A percentile compares a stretch with the other conserved stretches of the same genome.
phyloP scores from a whole-genome alignment of 2,797 vertebrate species.

The Pseudochromis fuscus region DNA sequence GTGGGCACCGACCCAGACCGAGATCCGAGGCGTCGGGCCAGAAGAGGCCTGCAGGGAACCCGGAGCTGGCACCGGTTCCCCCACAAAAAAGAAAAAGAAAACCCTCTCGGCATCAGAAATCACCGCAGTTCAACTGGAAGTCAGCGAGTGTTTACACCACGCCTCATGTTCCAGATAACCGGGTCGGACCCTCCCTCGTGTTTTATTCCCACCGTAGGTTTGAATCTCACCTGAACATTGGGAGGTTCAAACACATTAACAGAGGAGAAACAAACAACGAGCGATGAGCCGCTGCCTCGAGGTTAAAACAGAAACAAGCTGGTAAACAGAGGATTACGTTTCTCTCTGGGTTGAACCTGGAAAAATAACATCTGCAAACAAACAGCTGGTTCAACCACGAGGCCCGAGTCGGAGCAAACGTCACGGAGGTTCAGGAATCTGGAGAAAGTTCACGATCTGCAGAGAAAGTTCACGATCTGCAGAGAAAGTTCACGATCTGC shows the following conservation, averaged over 20 bases:
- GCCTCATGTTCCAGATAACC: conserved; percentile 15
- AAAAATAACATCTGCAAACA: no score
- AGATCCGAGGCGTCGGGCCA: conserved; percentile 24
- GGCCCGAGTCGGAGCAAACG: no score
- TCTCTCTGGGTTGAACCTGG: no score
- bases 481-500: no score
- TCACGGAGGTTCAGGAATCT: no score
- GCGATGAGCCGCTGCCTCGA: no score
- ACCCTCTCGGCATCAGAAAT: conserved; percentile 44
- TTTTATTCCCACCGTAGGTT: background rate
- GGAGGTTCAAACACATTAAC: background rate
- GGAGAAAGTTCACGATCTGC: no score
- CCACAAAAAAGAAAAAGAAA: background rate
- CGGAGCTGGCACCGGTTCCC: conserved; percentile 23
- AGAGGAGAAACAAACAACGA: no score
- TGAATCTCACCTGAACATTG: conserved; percentile 11
- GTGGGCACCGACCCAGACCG: conserved; percentile 60
- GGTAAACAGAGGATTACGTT: no score
- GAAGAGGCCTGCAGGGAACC: conserved; percentile 43
- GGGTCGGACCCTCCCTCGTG: conserved; percentile 19
- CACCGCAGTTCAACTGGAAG: conserved; percentile 50
- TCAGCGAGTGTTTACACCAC: conserved; percentile 32
- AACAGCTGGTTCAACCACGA: no score
- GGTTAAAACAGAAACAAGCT: no score
- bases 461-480: no score